Percentiles rank a stretch among this genome's conserved stretches.
Conservation (phyloP, 2,113 vertebrate genomes). For the Tonatia bakeri region DNA sequence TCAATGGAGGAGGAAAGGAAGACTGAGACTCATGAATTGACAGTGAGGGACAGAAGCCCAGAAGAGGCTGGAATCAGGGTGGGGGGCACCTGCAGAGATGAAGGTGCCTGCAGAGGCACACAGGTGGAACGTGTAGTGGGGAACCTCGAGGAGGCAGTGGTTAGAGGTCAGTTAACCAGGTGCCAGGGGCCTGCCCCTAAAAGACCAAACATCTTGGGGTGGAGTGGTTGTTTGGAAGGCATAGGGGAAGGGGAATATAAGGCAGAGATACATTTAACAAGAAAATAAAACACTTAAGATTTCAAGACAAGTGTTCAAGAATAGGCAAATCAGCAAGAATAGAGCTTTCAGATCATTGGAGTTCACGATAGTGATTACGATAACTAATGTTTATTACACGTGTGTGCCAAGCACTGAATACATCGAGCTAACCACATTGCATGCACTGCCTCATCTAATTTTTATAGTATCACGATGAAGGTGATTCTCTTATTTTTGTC, state of each 20-base stretch:
- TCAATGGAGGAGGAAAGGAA: not conserved
- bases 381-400: not conserved
- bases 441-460: not conserved
- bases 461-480: not conserved
- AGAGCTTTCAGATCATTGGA: not conserved
- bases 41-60: not conserved
- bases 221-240: not conserved
- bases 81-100: not conserved
- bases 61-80: not conserved
- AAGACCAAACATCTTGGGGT: not conserved
- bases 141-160: not conserved
- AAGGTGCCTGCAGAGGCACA: not conserved
- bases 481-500: not conserved
- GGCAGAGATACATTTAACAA: not conserved
- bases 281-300: not conserved
- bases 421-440: not conserved
- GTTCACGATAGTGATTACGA: not conserved
- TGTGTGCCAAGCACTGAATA: not conserved
- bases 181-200: not conserved
- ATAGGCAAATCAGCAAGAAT: not conserved
- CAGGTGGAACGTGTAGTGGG: rapidly evolving
- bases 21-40: not conserved
- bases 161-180: not conserved
- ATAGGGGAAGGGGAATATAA: not conserved
- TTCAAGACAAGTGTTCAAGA: not conserved